Evolutionary conservation across 1,140 invertebrate species (phyloP).

Genomic region (Philotrypesis tridentata): DNA sequence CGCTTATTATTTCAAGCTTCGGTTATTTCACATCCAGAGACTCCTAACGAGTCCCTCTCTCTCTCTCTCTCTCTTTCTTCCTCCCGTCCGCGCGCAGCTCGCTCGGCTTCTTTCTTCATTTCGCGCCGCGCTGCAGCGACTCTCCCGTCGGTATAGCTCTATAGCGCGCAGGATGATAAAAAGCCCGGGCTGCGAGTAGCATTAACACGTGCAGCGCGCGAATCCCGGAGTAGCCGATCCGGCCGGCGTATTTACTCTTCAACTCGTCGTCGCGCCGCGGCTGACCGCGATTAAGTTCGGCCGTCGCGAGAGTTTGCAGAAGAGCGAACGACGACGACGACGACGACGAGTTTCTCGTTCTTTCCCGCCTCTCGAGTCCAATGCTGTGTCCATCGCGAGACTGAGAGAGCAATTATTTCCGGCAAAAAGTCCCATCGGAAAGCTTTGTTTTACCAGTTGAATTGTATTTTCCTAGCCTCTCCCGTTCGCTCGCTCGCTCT

Average conservation of each 20-base stretch:
- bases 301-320: neutral
- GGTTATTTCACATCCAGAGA: slow-evolving; percentile 49
- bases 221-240: neutral
- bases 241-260: neutral
- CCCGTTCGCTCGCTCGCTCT: too few species aligned
- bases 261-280: neutral
- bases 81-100: too few species aligned
- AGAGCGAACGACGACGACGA: too few species aligned
- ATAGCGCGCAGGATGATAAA: neutral
- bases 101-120: too few species aligned
- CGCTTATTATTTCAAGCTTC: slow-evolving; percentile 67
- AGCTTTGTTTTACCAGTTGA: slow-evolving; percentile 19
- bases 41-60: slow-evolving; percentile 10
- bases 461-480: slow-evolving; percentile 10
- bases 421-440: slow-evolving; percentile 12
- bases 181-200: neutral
- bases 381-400: neutral
- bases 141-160: too few species aligned
- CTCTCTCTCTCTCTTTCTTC: neutral
- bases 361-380: neutral
- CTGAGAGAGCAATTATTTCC: slow-evolving; percentile 16
- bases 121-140: too few species aligned
- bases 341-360: neutral
- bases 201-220: neutral
- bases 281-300: neutral